Evolutionary conservation across 2,797 vertebrate genomes (phyloP).

Genomic region (Momotus momota): DNA sequence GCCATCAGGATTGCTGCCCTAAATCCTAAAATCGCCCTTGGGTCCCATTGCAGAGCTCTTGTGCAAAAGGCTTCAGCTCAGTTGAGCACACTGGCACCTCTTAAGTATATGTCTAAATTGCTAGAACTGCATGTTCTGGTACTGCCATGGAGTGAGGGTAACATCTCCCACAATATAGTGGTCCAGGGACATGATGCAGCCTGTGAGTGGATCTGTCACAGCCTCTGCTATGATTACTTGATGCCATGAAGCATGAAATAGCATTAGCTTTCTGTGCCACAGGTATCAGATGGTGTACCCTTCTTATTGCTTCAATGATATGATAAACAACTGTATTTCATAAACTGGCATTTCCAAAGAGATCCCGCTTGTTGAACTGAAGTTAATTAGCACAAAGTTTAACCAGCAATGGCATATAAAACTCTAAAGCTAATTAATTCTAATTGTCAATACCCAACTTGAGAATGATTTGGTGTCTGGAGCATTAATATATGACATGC

Average conservation of each 20-base stretch:
- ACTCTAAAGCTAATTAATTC: conserved; percentile 23
- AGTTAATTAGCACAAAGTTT: background rate
- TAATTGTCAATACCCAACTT: background rate
- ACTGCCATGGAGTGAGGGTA: background rate
- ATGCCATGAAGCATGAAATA: conserved; percentile 18
- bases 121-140: background rate
- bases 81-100: background rate
- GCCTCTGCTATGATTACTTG: background rate
- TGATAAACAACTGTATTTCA: conserved; percentile 16
- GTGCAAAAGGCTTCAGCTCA: background rate
- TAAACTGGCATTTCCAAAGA: conserved; percentile 6
- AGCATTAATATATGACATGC: background rate
- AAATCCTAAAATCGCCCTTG: background rate
- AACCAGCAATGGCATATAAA: background rate
- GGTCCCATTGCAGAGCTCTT: background rate
- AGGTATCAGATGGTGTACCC: background rate
- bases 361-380: background rate
- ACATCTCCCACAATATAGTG: fast-evolving
- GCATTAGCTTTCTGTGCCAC: conserved; percentile 12
- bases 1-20: background rate
- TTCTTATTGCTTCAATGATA: background rate
- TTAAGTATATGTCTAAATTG: background rate
- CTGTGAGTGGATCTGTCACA: background rate
- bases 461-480: background rate
- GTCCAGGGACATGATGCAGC: background rate